phyloP scores from a whole-genome alignment of 1,140 invertebrate species.

The Psix sp. region DNA sequence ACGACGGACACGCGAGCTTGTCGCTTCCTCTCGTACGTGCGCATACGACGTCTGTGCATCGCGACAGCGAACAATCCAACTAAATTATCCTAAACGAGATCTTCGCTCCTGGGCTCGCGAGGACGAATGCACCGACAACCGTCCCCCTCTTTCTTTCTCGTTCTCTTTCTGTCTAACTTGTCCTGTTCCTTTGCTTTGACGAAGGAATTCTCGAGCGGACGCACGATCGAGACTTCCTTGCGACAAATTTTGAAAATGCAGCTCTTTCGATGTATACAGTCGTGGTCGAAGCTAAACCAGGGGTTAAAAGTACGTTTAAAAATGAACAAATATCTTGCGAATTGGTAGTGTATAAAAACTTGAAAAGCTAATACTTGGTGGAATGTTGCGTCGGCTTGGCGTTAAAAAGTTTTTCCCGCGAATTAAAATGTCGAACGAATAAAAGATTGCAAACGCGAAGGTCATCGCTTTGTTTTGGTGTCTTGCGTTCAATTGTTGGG shows the following conservation, averaged over 20 bases:
- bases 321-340: neutral
- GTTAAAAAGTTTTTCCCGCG: too few species aligned
- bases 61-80: slow-evolving; percentile 53
- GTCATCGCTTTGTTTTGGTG: too few species aligned
- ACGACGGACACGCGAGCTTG: too few species aligned
- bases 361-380: too few species aligned
- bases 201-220: slow-evolving; percentile 30
- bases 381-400: too few species aligned
- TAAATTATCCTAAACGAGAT: slow-evolving; percentile 61
- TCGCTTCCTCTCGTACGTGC: too few species aligned
- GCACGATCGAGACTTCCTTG: slow-evolving; percentile 26
- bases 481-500: too few species aligned
- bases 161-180: neutral
- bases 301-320: neutral
- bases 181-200: slow-evolving; percentile 10
- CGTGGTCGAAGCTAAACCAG: neutral
- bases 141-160: neutral
- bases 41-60: slow-evolving; percentile 55
- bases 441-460: too few species aligned
- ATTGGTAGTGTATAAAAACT: too few species aligned
- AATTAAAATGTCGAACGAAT: too few species aligned
- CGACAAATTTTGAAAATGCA: slow-evolving; percentile 18
- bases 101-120: slow-evolving; percentile 54
- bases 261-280: slow-evolving; percentile 40
- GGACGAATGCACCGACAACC: slow-evolving; percentile 42